These are phyloP conservation scores for Caenorhabditis sp. DNA, from an alignment of 2,888 invertebrate species.

Conservation along the genomic window DNA sequence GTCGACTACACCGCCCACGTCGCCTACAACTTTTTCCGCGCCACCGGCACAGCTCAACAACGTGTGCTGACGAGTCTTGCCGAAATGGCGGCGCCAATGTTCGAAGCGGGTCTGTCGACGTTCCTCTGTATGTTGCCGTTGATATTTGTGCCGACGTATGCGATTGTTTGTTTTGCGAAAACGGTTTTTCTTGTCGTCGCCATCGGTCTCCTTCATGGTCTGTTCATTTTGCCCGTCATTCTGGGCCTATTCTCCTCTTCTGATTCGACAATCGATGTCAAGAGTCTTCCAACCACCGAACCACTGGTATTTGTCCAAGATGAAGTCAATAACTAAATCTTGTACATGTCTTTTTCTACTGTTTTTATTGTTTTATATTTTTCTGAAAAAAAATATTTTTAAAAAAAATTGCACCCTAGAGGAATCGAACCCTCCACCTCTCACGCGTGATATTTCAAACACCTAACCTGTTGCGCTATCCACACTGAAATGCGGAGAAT, in stretches of 20 bases:
- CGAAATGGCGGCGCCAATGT: slow-evolving; percentile 66
- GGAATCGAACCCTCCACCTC: too few species aligned
- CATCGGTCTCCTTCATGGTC: slow-evolving; percentile 57
- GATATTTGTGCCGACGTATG: slow-evolving; percentile 68
- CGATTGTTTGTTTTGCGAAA: slow-evolving; percentile 69
- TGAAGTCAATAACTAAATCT: background rate
- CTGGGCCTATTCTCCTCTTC: slow-evolving; percentile 40
- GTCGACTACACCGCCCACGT: slow-evolving; percentile 67
- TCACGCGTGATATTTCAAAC: too few species aligned
- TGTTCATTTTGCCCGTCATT: slow-evolving; percentile 56
- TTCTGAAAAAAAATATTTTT: too few species aligned
- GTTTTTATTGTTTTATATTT: slow-evolving; percentile 2
- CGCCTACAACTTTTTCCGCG: slow-evolving; percentile 66
- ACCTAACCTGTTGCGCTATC: too few species aligned
- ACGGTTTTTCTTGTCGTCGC: slow-evolving; percentile 52
- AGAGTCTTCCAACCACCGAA: slow-evolving; percentile 8
- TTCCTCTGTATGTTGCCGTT: slow-evolving; percentile 69
- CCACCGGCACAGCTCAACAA: slow-evolving; percentile 49
- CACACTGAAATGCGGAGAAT: too few species aligned
- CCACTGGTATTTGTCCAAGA: background rate
- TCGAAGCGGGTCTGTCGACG: slow-evolving; percentile 61
- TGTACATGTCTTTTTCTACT: background rate
- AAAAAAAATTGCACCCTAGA: too few species aligned
- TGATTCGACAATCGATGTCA: slow-evolving; percentile 16
- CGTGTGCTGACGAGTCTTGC: slow-evolving; percentile 57